Conservation (phyloP, 2,113 vertebrate species). For the Mormoops blainvillei region DNA sequence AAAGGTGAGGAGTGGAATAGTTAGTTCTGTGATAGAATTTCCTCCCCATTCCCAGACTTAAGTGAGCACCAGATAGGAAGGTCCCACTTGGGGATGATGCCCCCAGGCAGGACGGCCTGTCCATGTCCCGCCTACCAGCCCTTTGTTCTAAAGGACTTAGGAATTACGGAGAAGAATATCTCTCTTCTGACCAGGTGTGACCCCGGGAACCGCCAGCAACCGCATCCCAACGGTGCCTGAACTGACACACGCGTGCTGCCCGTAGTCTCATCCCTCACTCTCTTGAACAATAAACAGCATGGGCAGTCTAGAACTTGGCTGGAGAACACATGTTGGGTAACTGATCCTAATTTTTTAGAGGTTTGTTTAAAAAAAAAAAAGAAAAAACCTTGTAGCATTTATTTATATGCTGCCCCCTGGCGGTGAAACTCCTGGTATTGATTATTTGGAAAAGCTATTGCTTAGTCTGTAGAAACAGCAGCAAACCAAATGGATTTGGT, state of each 20-base stretch:
- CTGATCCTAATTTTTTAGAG: background rate
- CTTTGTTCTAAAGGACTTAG: background rate
- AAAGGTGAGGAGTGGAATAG: conserved; percentile 83
- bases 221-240: background rate
- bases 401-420: conserved; percentile 51
- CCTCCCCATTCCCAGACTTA: background rate
- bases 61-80: background rate
- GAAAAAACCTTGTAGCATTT: background rate
- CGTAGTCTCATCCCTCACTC: too few relatives aligned
- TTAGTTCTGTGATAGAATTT: accelerated
- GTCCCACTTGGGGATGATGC: background rate
- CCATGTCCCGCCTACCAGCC: background rate
- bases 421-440: background rate
- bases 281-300: background rate
- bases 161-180: too few relatives aligned
- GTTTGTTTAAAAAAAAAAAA: background rate
- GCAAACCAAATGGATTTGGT: background rate
- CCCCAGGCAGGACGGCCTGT: background rate
- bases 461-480: background rate
- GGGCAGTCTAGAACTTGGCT: background rate
- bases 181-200: background rate
- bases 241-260: too few relatives aligned
- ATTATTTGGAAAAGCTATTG: background rate
- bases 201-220: background rate
- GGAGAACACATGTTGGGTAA: background rate